Conservation (phyloP, 2,113 vertebrate species). For the Gobiocypris rarus region DNA sequence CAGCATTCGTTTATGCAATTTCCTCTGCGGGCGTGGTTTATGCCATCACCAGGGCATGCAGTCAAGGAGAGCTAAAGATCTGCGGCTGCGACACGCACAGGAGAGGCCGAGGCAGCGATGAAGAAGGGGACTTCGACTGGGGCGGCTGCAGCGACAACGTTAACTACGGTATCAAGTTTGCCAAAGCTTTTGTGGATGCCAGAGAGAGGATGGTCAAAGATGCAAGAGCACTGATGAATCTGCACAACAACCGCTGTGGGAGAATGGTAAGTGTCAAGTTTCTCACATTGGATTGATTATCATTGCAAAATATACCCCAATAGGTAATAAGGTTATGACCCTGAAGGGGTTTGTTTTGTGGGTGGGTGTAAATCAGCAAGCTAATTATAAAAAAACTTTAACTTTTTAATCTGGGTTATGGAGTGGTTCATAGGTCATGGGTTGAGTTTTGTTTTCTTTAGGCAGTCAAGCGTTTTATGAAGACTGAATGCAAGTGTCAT, state of each 20-base stretch:
- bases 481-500: slow-evolving; percentile 98
- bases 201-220: slow-evolving; percentile 94
- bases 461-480: slow-evolving; percentile 98
- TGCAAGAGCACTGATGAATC: slow-evolving; percentile 92
- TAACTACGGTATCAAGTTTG: slow-evolving; percentile 93
- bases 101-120: slow-evolving; percentile 83
- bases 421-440: slow-evolving; percentile 12
- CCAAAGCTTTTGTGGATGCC: slow-evolving; percentile 94
- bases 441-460: slow-evolving; percentile 61
- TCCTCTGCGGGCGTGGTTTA: slow-evolving; percentile 97
- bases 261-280: slow-evolving; percentile 86
- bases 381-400: background rate
- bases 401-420: background rate
- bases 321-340: background rate
- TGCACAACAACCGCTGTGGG: slow-evolving; percentile 97
- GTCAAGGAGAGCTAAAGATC: slow-evolving; percentile 93
- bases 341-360: background rate
- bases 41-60: slow-evolving; percentile 94
- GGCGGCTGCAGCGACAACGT: slow-evolving; percentile 98
- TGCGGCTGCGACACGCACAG: slow-evolving; percentile 91
- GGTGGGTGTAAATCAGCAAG: too few relatives aligned
- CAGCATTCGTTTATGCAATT: slow-evolving; percentile 98
- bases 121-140: slow-evolving; percentile 92
- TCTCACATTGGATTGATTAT: background rate
- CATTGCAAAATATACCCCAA: background rate